Evolutionary conservation across 2,113 vertebrate genomes (phyloP).

Genomic region (Alectura lathami): DNA sequence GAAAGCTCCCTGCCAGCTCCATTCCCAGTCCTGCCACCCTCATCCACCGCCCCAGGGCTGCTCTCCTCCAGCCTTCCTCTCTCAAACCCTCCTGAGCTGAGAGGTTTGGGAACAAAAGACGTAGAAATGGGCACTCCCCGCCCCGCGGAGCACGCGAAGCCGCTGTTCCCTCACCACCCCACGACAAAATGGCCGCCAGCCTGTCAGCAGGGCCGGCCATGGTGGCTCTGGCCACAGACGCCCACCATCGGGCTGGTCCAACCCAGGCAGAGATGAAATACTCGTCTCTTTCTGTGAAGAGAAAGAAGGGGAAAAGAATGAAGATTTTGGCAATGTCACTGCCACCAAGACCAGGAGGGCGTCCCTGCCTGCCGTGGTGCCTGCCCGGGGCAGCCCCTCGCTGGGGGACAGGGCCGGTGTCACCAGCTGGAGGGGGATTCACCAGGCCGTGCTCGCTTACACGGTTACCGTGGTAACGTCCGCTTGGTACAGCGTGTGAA

Average conservation of each 20-base stretch:
- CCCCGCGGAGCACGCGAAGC: fast-evolving
- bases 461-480: conserved; percentile 58
- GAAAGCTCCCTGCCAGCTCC: not conserved
- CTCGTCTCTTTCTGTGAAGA: fast-evolving
- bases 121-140: fast-evolving
- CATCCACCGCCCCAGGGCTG: fast-evolving
- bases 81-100: fast-evolving
- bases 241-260: fast-evolving
- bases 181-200: not conserved
- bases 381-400: not conserved
- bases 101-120: fast-evolving
- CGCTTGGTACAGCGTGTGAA: not conserved
- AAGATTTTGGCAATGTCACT: fast-evolving
- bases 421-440: not conserved
- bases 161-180: not conserved
- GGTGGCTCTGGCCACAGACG: fast-evolving
- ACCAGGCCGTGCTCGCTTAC: not conserved
- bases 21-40: not conserved
- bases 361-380: fast-evolving
- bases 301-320: not conserved
- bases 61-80: not conserved
- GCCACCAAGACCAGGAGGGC: fast-evolving
- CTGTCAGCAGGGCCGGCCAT: fast-evolving
- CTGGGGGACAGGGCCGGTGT: not conserved
- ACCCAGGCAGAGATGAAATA: fast-evolving